Evolutionary conservation across 2,797 vertebrate species (phyloP).

Genomic region (Furcifer pardalis): DNA sequence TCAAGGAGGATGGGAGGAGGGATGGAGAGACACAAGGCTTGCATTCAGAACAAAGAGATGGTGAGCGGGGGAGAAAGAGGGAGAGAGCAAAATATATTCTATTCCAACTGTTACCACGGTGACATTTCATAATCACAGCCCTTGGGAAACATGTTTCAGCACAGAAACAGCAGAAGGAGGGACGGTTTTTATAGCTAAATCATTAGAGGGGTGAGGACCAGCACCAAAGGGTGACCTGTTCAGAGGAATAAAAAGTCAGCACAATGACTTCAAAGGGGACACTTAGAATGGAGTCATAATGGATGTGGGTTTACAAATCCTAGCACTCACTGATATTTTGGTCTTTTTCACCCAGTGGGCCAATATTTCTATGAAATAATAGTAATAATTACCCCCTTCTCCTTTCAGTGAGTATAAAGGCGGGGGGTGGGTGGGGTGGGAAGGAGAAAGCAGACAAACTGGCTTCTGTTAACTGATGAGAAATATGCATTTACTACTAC

Average conservation of each 20-base stretch:
- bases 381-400: conserved; percentile 41
- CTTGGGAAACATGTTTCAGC: conserved; percentile 56
- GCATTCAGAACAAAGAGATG: conserved; percentile 59
- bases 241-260: background rate
- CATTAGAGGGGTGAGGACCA: conserved; percentile 29
- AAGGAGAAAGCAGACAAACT: conserved; percentile 27
- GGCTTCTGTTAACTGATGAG: conserved; percentile 20
- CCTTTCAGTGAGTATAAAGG: conserved; percentile 35
- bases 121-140: conserved; percentile 77
- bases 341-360: conserved; percentile 36
- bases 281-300: conserved; percentile 3
- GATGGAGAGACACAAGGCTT: conserved; percentile 44
- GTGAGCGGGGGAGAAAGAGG: conserved; percentile 34
- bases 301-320: conserved; percentile 22
- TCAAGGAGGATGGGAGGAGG: conserved; percentile 7
- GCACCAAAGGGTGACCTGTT: conserved; percentile 47
- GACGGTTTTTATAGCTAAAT: conserved; percentile 45
- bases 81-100: conserved; percentile 55
- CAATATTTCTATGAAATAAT: conserved; percentile 56
- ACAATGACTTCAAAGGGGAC: conserved; percentile 7
- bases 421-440: background rate
- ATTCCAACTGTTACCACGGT: conserved; percentile 78
- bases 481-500: conserved; percentile 31
- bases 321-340: background rate
- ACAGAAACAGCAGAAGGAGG: conserved; percentile 63